phyloP scores from a whole-genome alignment of 2,888 invertebrate species.

The Herminia tarsipennalis region DNA sequence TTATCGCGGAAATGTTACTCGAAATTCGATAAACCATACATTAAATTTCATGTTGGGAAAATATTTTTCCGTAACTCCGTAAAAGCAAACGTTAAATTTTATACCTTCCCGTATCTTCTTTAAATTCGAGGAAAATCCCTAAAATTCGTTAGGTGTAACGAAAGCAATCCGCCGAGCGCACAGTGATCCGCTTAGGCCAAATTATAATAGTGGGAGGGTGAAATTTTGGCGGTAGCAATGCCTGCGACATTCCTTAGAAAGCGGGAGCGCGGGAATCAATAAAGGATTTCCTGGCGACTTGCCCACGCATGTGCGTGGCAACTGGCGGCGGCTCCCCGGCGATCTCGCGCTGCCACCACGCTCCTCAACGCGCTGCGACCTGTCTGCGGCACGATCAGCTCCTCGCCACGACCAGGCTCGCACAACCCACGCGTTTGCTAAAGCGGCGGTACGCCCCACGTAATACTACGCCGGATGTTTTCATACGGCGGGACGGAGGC shows the following conservation, averaged over 20 bases:
- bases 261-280: conserved; percentile 84
- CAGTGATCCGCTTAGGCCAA: conserved; percentile 70
- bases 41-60: conserved; percentile 12
- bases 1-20: conserved; percentile 2
- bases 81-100: conserved; percentile 34
- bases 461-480: conserved; percentile 35
- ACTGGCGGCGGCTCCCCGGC: conserved; percentile 44
- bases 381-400: conserved; percentile 1
- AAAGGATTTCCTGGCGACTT: conserved; percentile 85
- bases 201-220: conserved; percentile 69
- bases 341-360: conserved; percentile 36
- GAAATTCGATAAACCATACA: conserved; percentile 12
- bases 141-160: conserved; percentile 55
- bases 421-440: background rate
- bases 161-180: conserved; percentile 59
- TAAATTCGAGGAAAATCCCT: conserved; percentile 42
- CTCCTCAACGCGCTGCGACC: conserved; percentile 1
- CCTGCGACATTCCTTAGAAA: conserved; percentile 82
- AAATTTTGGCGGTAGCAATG: conserved; percentile 78
- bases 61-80: conserved; percentile 23
- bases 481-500: conserved; percentile 30
- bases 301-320: conserved; percentile 85
- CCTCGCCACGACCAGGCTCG: background rate
- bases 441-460: conserved; percentile 6
- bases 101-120: conserved; percentile 23